phyloP scores from a whole-genome alignment of 2,888 invertebrate species.

The Pteria penguin region DNA sequence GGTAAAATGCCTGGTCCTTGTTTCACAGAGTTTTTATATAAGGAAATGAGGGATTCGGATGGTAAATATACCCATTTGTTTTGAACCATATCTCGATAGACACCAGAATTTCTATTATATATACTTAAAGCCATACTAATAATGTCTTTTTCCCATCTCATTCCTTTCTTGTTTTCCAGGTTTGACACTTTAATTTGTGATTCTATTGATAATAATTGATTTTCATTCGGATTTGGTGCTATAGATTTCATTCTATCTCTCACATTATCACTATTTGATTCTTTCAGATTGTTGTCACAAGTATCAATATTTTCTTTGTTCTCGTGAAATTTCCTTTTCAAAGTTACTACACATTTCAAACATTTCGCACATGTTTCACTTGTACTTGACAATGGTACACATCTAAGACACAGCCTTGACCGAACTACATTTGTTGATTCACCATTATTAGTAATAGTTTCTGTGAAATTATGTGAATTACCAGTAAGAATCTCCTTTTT shows the following conservation, averaged over 20 bases:
- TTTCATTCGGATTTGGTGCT: constrained; percentile 14
- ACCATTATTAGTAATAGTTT: neutral
- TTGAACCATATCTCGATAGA: neutral
- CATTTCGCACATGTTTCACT: constrained; percentile 2
- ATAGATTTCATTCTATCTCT: neutral
- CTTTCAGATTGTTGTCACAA: neutral
- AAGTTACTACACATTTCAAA: neutral
- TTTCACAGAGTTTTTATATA: constrained; percentile 28
- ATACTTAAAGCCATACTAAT: constrained; percentile 13
- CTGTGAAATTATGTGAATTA: neutral
- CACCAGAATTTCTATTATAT: constrained; percentile 8
- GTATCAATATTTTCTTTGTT: neutral
- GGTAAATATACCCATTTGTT: constrained; percentile 15
- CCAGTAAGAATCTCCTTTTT: neutral
- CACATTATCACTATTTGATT: neutral
- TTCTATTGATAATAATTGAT: neutral
- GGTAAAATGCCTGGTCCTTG: constrained; percentile 22
- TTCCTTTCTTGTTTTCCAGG: constrained; percentile 4
- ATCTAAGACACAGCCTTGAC: neutral
- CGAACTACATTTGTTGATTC: neutral
- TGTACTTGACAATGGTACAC: neutral
- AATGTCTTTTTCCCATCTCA: constrained; percentile 5
- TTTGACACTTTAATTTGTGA: constrained; percentile 13
- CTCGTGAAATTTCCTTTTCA: neutral
- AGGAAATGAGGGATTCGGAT: constrained; percentile 17